A percentile compares a stretch with the other conserved stretches of the same genome.
These are phyloP conservation scores for Heliconius himera DNA, from an alignment of 1,140 invertebrate genomes.

Conservation along the genomic window DNA sequence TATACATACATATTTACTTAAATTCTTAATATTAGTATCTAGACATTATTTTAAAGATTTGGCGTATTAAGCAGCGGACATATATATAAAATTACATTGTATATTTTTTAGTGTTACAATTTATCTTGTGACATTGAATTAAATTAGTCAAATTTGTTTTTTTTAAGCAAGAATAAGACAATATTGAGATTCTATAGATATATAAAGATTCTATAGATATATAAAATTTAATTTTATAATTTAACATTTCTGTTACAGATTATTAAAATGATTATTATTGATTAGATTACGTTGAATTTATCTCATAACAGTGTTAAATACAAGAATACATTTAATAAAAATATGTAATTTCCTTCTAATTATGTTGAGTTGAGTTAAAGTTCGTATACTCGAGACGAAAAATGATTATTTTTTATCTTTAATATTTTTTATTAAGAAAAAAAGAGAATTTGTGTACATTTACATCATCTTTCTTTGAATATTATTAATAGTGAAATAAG, in stretches of 20 bases:
- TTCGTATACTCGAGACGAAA: background rate
- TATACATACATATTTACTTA: slow-evolving; percentile 16
- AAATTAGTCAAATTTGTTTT: background rate
- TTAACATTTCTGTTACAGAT: no score
- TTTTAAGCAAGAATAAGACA: no score
- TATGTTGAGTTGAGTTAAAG: background rate
- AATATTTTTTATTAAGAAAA: no score
- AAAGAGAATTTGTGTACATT: no score
- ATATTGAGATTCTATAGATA: background rate
- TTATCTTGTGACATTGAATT: background rate
- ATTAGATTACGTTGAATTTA: background rate
- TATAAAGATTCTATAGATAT: background rate
- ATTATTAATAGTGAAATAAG: no score
- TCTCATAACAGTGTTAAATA: background rate
- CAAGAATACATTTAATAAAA: background rate
- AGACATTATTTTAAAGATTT: background rate
- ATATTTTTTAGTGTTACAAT: no score
- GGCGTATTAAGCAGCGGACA: slow-evolving; percentile 16
- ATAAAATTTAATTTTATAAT: no score
- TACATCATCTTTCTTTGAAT: no score
- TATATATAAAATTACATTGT: background rate
- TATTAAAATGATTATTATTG: no score
- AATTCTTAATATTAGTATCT: background rate
- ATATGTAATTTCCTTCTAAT: slow-evolving; percentile 3
- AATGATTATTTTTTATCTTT: background rate